Evolutionary conservation across 2,888 invertebrate genomes (phyloP).

Genomic region (Chromoteleia sp.): DNA sequence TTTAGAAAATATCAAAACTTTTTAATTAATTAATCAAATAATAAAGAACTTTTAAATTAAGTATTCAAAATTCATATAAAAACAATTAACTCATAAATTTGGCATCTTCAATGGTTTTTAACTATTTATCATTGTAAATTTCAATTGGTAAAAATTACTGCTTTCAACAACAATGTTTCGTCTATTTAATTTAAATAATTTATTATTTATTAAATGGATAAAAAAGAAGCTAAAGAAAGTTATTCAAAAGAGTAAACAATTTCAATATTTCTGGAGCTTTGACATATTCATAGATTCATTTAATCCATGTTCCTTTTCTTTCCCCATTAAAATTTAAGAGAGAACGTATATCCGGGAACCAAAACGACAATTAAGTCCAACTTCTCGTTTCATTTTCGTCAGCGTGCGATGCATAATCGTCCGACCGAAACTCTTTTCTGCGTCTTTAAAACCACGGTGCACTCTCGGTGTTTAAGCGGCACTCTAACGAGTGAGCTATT

Average conservation of each 20-base stretch:
- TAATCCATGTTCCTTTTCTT: constrained; percentile 16
- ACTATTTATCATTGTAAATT: no score
- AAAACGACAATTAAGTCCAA: constrained; percentile 27
- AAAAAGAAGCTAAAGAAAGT: constrained; percentile 1
- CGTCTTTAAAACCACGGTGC: constrained; percentile 60
- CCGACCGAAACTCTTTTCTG: constrained; percentile 39
- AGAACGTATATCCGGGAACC: not conserved
- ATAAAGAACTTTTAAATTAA: no score
- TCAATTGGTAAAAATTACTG: no score
- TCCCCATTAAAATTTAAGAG: not conserved
- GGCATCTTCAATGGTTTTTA: no score
- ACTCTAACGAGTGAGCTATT: constrained; percentile 65
- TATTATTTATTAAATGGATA: no score
- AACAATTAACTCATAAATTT: no score
- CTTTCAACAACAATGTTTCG: no score
- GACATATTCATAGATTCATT: constrained; percentile 8
- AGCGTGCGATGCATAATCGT: constrained; percentile 25
- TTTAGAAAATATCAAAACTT: no score
- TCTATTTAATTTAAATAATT: no score
- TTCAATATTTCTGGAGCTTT: not conserved
- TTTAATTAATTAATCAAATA: no score
- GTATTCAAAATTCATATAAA: no score
- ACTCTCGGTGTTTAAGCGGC: constrained; percentile 42
- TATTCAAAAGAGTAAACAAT: not conserved
- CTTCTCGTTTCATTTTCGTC: constrained; percentile 43